Base-by-base conservation (phyloP, 37 sponge, comb jelly and placozoan species). In the Spongia lamella region DNA sequence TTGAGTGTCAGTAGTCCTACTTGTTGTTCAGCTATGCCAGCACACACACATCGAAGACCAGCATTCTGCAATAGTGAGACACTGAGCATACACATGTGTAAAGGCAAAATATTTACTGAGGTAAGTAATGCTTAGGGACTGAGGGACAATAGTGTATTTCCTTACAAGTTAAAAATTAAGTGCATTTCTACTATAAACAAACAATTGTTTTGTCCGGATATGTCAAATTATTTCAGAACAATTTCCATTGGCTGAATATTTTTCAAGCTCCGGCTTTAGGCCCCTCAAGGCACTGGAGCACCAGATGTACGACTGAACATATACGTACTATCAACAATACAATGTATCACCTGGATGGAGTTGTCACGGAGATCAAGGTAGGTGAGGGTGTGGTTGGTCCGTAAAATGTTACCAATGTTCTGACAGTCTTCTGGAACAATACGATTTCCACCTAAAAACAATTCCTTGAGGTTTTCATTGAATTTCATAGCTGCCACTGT, bases 401-500 rank as follows among this genome's bases (percentile, higher is more conserved):
- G 71, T 0, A 94, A 83, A 11, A 94, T 90, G 33, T 54, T 65
- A 17, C 92, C 95, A 1, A 94, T 36, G 68, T 90, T 74, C 56
- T 81, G 84, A 20, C 86, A 86, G 52, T 94, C 95, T 55, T 94
- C 95, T 34, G 95, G 75, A 3, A 30, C 66, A 17, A 94, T 80
- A 53, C 77, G 75, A 61, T 94, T 94, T 53, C 76, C 76, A 15
- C 82, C 84, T 29, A 94, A 54, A 70, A 78, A 88, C 27, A 94
- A 50, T 33, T 94, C 92, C 66, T 83, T 63, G 0, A 94, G 84
- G 58, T 87, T 86, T 43, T 82, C 83, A 43, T 94, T 94, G 54
- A 83, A 89, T 58, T 90, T 94, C 92, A 94, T 83, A 0, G 95
- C 95, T 68, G 95, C 92, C 85, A 90, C 94, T 93, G 59, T 14